Evolutionary conservation across 2,797 vertebrate genomes (phyloP), one percentile per base, ranked within the genome.

Genomic region (Peromyscus eremicus): DNA sequence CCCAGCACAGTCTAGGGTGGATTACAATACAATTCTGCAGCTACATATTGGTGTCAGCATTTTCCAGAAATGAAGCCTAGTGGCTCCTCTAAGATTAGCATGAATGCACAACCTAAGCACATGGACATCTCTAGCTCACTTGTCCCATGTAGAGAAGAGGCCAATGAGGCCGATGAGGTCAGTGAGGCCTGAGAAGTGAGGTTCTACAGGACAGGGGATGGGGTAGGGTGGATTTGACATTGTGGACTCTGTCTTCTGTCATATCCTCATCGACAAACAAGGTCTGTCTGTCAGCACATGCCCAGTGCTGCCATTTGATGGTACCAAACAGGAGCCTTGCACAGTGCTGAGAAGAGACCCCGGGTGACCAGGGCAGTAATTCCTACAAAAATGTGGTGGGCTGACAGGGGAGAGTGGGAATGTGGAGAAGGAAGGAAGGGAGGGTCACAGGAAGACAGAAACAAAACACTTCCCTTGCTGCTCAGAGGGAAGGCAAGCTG

Each of bases 81-180:
- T 23, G 29, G 66, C 82, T 96, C 79, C 70, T 46, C 84, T 79
- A 93, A 57, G 52, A 83, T 95, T 82, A 71, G 46, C 79, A 64
- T 11, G 62, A 71, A 79, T 32, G 77, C 70, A 37, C n/a, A 62
- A 77, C 40, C 55, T 57, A 40, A 86, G 32, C 37, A 68, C 83
- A 90, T 6, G 77, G 81, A 49, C 46, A 43, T 52, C 82, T 40
- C 37, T 29, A 52, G 81, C n/a, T 85, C 75, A 34, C 8, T 27
- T 60, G 29, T 43, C 62, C 76, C 57, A 11, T 0, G 23, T 16
- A 46, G 77, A 17, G 66, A 46, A 37, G 80, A 86, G 46, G 66
- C 40, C 60, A 73, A 40, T 19, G 9, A 81, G 55, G 71, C 17
- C 43, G 62, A 46, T 34, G 83, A 86, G 55, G 66, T 40, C 60